Evolutionary conservation across 2,113 vertebrate genomes (phyloP), one percentile per base, ranked within the genome.

Genomic region (Agapornis roseicollis): DNA sequence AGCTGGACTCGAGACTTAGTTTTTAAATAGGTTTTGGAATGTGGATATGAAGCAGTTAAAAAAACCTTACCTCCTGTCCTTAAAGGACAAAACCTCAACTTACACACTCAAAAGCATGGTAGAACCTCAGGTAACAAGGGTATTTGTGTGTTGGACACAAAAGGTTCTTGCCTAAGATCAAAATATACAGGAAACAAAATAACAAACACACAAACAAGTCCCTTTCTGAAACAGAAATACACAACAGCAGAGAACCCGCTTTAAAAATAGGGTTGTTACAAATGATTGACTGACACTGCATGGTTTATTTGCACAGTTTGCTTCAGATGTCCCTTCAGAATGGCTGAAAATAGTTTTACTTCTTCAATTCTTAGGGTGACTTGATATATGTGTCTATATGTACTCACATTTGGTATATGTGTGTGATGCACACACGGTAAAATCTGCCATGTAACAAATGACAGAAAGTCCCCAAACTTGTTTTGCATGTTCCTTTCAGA

Each of bases 21-120:
- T 96, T 95, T 94, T 95, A 96, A 95, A 97, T 96, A 93, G 88
- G 90, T 94, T 93, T 93, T 92, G 93, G 94, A 96, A 95, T 94
- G 86, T 93, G 74, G 77, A 72, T 93, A 84, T 74, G 88, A 97
- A 94, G 90, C 94, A 85, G 81, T 95, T 95, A 92, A 97, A 96
- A 95, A 80, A 71, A 84, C 27, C 25, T 79, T 78, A 89, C 66
- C 65, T 95, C 71, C 82, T 72, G 56, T 31, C 44, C 83, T 87
- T 92, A 88, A 84, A 92, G 66, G 89, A 87, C 93, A 58, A 85
- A 84, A 29, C 3, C 2, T 66, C 80, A 85, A 61, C 17, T 90
- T 41, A 74, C n/a, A 22, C 1, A 13, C 74, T 85, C 80, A 89
- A 90, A 91, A 87, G 47, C 56, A 9, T 5, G 63, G 46, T 5